Conservation (phyloP, 2,113 vertebrate genomes). For the Riparia riparia region DNA sequence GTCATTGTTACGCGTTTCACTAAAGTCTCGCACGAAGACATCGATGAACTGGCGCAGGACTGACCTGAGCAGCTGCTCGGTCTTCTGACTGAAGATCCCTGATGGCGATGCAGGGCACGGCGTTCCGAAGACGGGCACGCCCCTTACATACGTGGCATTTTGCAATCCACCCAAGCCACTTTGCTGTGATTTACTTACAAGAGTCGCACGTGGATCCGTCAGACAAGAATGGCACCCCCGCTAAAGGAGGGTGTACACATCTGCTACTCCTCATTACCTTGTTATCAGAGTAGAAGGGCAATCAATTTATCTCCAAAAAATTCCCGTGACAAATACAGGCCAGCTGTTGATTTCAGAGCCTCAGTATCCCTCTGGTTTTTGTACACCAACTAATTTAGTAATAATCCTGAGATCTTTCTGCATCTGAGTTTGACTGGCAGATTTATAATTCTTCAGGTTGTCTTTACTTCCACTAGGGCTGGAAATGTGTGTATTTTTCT, state of each 20-base stretch:
- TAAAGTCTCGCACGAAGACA: rapidly evolving
- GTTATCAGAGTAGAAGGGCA: not conserved
- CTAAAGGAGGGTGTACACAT: rapidly evolving
- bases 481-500: not conserved
- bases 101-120: not conserved
- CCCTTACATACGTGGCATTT: rapidly evolving
- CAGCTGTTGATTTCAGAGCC: not conserved
- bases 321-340: not conserved
- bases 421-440: not conserved
- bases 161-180: rapidly evolving
- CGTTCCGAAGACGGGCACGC: rapidly evolving
- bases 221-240: rapidly evolving
- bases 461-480: not conserved
- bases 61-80: not conserved
- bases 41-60: not conserved
- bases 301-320: not conserved
- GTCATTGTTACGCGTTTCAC: rapidly evolving
- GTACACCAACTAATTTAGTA: no score
- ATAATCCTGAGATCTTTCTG: not conserved
- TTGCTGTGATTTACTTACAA: rapidly evolving
- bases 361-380: not conserved
- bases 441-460: not conserved
- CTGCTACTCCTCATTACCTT: not conserved
- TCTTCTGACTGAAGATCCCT: rapidly evolving
- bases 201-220: rapidly evolving